phyloP scores from a whole-genome alignment of 23 tunicate species.

The Halocynthia roretzi region DNA sequence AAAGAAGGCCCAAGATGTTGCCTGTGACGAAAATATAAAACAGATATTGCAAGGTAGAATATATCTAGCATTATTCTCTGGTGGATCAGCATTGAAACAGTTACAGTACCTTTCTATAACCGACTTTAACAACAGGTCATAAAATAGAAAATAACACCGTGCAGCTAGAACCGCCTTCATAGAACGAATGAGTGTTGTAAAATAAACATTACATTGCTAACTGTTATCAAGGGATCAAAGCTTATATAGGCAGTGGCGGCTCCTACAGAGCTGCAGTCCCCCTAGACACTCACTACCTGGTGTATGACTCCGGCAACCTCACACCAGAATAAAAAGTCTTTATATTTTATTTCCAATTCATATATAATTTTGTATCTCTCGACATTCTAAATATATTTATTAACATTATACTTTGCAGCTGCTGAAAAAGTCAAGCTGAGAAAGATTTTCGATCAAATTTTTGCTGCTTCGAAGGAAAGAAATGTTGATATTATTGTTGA shows the following conservation, averaged over 20 bases:
- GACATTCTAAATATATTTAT: background rate
- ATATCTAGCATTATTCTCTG: background rate
- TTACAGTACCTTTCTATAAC: too few species aligned
- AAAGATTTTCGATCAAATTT: slow-evolving; percentile 28
- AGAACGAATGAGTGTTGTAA: too few species aligned
- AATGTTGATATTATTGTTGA: slow-evolving; percentile 31
- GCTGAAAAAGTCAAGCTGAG: slow-evolving; percentile 60
- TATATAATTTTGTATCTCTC: background rate
- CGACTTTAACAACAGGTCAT: too few species aligned
- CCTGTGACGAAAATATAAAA: slow-evolving; percentile 34
- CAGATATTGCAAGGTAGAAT: slow-evolving; percentile 64
- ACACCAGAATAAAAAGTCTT: background rate
- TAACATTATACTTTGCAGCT: slow-evolving; percentile 31
- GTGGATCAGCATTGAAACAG: too few species aligned
- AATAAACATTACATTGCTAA: too few species aligned
- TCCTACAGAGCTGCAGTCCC: background rate
- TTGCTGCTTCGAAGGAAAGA: slow-evolving; percentile 69
- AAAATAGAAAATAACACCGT: too few species aligned
- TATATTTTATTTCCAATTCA: background rate
- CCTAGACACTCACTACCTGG: too few species aligned
- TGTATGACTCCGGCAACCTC: background rate
- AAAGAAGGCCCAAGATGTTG: slow-evolving; percentile 61
- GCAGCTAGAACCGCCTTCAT: background rate
- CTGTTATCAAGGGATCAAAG: too few species aligned
- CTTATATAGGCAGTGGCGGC: background rate